These are phyloP conservation scores for Sardinella longiceps DNA, from an alignment of 2,797 vertebrate genomes.

Conservation along the genomic window DNA sequence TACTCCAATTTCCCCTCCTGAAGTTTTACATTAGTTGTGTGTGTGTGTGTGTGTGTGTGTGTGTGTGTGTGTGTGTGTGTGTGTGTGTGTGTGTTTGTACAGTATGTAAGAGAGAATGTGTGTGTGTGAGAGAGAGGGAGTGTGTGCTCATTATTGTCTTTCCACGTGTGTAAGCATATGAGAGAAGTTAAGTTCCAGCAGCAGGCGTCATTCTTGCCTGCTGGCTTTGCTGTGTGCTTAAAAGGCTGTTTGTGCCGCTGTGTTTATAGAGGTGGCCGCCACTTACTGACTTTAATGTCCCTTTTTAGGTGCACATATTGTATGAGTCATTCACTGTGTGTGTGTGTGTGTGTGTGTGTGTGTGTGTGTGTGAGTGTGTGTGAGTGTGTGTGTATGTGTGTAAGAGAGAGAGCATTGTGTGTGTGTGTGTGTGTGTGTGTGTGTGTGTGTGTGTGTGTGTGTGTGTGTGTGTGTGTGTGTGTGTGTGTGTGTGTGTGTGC, in stretches of 20 bases:
- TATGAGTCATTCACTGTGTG: not conserved
- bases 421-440: not conserved
- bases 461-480: not conserved
- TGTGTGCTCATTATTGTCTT: conserved; percentile 2
- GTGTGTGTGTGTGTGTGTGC: not conserved
- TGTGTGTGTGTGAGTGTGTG: not conserved
- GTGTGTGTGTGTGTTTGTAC: conserved; percentile 9
- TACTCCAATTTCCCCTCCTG: not conserved
- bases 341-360: not conserved
- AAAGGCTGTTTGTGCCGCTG: not conserved
- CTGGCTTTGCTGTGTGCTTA: not conserved
- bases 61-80: not conserved
- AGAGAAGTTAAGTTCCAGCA: not conserved
- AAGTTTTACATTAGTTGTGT: not conserved
- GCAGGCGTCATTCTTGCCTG: not conserved
- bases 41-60: not conserved
- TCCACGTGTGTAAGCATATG: not conserved
- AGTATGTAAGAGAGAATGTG: not conserved
- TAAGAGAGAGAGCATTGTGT: too few relatives aligned
- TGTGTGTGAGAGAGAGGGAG: not conserved
- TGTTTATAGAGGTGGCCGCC: not conserved
- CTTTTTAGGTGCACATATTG: not conserved
- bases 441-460: not conserved
- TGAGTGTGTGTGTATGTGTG: not conserved
- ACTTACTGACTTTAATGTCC: not conserved